phyloP scores from a whole-genome alignment of 2,888 invertebrate species.

The Pyrrhosoma nymphula region DNA sequence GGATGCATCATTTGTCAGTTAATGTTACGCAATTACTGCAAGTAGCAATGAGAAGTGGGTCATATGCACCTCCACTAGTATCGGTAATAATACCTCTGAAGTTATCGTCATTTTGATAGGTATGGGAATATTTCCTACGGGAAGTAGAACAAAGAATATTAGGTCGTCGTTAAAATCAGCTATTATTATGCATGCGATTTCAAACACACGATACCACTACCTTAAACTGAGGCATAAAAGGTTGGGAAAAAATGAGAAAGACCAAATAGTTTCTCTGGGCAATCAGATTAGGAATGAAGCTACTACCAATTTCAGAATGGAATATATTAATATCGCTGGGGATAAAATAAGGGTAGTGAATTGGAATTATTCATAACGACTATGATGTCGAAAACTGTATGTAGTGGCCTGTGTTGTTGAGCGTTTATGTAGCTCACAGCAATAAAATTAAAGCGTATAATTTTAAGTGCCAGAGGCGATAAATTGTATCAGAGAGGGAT shows the following conservation, averaged over 20 bases:
- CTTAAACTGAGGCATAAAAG: no score
- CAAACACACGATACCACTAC: no score
- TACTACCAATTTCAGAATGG: background rate
- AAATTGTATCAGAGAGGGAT: background rate
- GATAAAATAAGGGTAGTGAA: background rate
- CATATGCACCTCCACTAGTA: background rate
- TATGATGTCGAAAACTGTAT: background rate
- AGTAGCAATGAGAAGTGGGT: no score
- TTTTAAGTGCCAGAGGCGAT: background rate
- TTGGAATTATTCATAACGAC: background rate
- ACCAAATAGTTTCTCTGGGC: no score
- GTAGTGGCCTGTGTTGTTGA: no score
- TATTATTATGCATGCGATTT: no score
- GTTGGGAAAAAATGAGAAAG: no score
- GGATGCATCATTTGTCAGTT: background rate
- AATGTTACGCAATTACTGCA: background rate
- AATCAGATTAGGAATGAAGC: no score
- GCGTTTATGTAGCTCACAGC: background rate
- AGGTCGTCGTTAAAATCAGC: no score
- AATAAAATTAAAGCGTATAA: background rate
- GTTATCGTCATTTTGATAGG: background rate
- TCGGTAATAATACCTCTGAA: no score
- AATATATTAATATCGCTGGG: background rate
- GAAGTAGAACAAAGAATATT: no score
- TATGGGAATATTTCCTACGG: no score